Conservation (phyloP, 1,140 invertebrate species). For the Brachionus paranguensis region DNA sequence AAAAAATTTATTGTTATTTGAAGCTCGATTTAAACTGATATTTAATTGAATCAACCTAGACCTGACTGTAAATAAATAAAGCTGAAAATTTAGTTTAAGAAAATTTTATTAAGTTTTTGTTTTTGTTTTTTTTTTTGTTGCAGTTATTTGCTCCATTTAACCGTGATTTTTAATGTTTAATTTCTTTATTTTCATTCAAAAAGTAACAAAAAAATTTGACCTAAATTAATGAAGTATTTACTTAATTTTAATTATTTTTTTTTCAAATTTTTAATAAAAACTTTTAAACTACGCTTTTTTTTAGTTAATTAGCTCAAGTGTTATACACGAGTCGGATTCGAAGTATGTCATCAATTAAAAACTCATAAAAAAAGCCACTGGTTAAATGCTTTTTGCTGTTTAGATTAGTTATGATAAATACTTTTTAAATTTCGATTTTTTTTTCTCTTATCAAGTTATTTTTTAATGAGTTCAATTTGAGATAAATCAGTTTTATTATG, state of each 20-base stretch:
- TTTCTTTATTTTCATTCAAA: background rate
- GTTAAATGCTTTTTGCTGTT: background rate
- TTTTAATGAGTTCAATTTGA: background rate
- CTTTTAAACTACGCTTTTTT: background rate
- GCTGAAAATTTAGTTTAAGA: background rate
- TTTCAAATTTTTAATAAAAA: constrained; percentile 32
- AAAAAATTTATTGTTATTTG: background rate
- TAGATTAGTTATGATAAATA: background rate
- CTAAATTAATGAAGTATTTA: constrained; percentile 22
- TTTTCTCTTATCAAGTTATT: background rate
- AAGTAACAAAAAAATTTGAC: background rate
- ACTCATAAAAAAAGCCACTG: background rate
- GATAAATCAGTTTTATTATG: background rate
- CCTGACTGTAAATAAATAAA: background rate
- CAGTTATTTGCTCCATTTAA: background rate
- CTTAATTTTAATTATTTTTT: constrained; percentile 24
- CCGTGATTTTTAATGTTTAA: background rate
- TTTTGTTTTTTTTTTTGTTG: background rate
- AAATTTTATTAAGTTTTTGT: background rate
- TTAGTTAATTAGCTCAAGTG: background rate
- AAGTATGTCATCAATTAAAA: background rate
- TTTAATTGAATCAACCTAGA: background rate
- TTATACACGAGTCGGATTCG: background rate
- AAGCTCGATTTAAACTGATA: background rate
- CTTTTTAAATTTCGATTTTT: background rate